Evolutionary conservation across 2,888 invertebrate species (phyloP).

Genomic region (Philopedon plagiatum): DNA sequence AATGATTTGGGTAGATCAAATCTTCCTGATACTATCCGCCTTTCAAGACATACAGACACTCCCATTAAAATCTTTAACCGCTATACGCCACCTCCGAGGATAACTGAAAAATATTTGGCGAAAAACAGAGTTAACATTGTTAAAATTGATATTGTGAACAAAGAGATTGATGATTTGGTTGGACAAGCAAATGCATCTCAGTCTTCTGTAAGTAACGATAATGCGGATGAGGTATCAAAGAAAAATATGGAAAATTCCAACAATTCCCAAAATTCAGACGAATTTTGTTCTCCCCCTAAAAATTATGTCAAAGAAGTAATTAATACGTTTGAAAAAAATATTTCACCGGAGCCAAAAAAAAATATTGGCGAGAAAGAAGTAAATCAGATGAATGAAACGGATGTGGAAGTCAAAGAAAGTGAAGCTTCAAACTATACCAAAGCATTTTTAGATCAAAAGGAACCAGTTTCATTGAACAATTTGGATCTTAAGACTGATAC

Average conservation of each 20-base stretch:
- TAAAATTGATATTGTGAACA: conserved; percentile 25
- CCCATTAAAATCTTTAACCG: conserved; percentile 10
- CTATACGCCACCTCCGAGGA: conserved; percentile 11
- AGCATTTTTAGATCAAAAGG: conserved; percentile 5
- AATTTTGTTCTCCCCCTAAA: background rate
- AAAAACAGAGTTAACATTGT: conserved; percentile 25
- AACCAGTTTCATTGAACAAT: background rate
- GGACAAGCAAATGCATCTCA: background rate
- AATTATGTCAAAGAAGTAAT: conserved; percentile 14
- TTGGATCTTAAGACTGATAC: background rate
- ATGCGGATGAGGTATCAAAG: background rate
- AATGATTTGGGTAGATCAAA: conserved; percentile 17
- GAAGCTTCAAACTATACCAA: conserved; percentile 15
- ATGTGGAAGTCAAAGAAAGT: background rate
- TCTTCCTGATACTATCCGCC: conserved; percentile 19
- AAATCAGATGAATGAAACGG: background rate
- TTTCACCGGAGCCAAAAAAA: background rate
- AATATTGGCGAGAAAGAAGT: background rate
- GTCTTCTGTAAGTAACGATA: background rate
- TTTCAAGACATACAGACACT: conserved; percentile 21
- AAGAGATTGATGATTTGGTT: background rate
- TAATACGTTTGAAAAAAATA: conserved; percentile 6
- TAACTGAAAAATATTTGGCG: conserved; percentile 19
- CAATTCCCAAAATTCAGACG: background rate
- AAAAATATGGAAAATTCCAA: background rate